These are phyloP conservation scores for Idaea straminata DNA, from an alignment of 2,888 invertebrate species.

Conservation along the genomic window DNA sequence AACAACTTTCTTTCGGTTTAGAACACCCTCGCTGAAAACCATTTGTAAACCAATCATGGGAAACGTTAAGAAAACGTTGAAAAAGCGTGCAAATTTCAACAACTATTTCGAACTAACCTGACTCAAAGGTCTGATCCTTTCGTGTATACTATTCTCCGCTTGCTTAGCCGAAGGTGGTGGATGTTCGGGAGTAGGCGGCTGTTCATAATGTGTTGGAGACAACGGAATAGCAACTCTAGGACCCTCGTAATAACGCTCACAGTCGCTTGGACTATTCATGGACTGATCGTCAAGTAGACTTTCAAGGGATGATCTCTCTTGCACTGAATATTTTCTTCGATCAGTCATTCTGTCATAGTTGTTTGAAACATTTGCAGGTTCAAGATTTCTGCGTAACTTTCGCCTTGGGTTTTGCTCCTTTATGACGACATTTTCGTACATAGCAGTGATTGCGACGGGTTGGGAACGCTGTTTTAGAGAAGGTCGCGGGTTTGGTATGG, in stretches of 20 bases:
- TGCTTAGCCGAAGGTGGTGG: conserved; percentile 95
- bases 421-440: conserved; percentile 86
- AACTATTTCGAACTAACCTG: conserved; percentile 85
- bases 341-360: conserved; percentile 78
- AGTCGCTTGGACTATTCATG: conserved; percentile 73
- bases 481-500: conserved; percentile 68
- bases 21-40: too few species aligned
- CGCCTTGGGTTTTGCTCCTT: conserved; percentile 87
- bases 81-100: conserved; percentile 19
- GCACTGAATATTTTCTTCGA: conserved; percentile 72
- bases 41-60: not conserved
- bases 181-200: conserved; percentile 96
- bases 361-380: conserved; percentile 63
- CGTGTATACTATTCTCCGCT: conserved; percentile 93
- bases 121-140: conserved; percentile 92
- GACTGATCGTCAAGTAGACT: conserved; percentile 81
- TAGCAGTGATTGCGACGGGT: conserved; percentile 86
- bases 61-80: not conserved
- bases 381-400: conserved; percentile 82
- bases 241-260: conserved; percentile 66
- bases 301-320: conserved; percentile 80
- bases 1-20: too few species aligned
- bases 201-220: conserved; percentile 93
- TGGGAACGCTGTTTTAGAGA: conserved; percentile 76
- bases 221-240: conserved; percentile 82